These are phyloP conservation scores for Hipposideros armiger DNA, from an alignment of 2,113 vertebrate genomes.

Conservation along the genomic window DNA sequence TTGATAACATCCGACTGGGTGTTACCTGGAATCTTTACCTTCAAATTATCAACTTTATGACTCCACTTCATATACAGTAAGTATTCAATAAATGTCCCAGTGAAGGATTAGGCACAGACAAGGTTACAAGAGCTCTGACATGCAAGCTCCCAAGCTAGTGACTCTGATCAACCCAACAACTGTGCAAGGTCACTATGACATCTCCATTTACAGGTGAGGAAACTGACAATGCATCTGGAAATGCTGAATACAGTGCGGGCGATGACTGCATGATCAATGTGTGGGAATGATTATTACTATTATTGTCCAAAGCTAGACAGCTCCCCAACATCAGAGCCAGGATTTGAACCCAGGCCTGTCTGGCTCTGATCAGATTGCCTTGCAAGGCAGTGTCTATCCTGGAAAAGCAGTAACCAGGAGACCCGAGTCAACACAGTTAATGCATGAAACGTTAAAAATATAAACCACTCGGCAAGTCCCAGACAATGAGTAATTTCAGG, in stretches of 20 bases:
- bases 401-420: neutral
- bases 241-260: accelerated
- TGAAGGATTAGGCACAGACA: accelerated
- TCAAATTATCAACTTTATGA: neutral
- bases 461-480: neutral
- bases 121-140: neutral
- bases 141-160: neutral
- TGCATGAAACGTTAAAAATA: accelerated
- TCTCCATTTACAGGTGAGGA: neutral
- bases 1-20: neutral
- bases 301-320: neutral
- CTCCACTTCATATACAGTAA: neutral
- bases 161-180: neutral
- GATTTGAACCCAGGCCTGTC: neutral
- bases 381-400: neutral
- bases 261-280: accelerated
- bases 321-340: neutral
- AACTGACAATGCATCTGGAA: neutral
- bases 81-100: neutral
- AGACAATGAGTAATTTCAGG: neutral
- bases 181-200: neutral
- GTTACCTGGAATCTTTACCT: neutral
- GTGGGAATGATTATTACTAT: too few species aligned
- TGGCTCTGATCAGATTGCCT: neutral
- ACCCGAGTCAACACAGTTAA: neutral